phyloP scores from a whole-genome alignment of 2,888 invertebrate species.

The Drosophila birchii region DNA sequence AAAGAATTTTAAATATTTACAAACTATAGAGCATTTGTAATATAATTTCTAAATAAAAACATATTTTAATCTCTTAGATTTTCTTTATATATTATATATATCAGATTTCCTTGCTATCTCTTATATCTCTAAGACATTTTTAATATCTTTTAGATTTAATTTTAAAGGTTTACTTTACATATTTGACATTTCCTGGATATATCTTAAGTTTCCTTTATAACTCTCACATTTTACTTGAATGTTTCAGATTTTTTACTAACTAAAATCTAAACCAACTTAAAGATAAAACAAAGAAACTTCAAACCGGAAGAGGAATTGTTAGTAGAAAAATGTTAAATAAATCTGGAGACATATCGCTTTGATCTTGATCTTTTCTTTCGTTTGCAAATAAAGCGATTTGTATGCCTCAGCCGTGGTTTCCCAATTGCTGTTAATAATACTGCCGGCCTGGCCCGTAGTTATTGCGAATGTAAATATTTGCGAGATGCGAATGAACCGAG shows the following conservation, averaged over 20 bases:
- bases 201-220: background rate
- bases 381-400: conserved; percentile 51
- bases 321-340: too few relatives aligned
- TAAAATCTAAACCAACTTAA: background rate
- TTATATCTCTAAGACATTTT: background rate
- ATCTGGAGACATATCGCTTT: background rate
- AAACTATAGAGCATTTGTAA: background rate
- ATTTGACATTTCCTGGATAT: background rate
- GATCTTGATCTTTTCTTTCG: conserved; percentile 8
- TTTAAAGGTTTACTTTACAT: background rate
- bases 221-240: too few relatives aligned
- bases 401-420: conserved; percentile 53
- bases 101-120: background rate
- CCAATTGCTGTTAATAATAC: conserved; percentile 64
- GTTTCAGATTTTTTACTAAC: background rate
- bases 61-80: background rate
- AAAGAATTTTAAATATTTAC: background rate
- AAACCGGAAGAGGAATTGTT: background rate
- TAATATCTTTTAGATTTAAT: background rate
- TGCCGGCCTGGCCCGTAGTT: conserved; percentile 53
- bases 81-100: background rate
- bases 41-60: background rate
- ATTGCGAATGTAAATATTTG: conserved; percentile 65
- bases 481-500: conserved; percentile 64
- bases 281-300: background rate